Evolutionary conservation across 2,888 invertebrate genomes (phyloP).

Genomic region (Melieria crassipennis): DNA sequence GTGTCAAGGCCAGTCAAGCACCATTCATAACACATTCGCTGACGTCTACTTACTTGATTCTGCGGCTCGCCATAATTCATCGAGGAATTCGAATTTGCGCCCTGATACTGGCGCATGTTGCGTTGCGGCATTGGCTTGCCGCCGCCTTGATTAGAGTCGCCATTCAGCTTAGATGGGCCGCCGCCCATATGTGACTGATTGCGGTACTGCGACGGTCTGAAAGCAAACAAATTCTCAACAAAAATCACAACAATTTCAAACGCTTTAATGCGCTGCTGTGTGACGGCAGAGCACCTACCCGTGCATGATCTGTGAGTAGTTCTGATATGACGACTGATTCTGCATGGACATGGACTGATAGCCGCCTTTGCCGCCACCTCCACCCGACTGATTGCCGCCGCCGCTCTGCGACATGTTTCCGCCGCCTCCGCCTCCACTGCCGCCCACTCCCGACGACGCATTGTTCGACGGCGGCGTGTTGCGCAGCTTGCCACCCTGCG

Average conservation of each 20-base stretch:
- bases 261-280: not conserved
- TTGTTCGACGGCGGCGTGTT: slow-evolving; percentile 69
- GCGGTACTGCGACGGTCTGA: slow-evolving; percentile 55
- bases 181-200: slow-evolving; percentile 54
- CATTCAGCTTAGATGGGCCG: slow-evolving; percentile 60
- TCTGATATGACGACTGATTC: slow-evolving; percentile 55
- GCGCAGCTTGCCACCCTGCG: slow-evolving; percentile 69
- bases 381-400: slow-evolving; percentile 35
- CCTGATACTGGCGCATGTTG: slow-evolving; percentile 60
- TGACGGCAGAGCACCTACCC: slow-evolving; percentile 44
- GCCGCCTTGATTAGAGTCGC: slow-evolving; percentile 54
- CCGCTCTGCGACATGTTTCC: slow-evolving; percentile 40
- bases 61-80: slow-evolving; percentile 54
- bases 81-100: slow-evolving; percentile 55
- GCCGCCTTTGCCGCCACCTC: slow-evolving; percentile 47
- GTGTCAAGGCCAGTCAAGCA: no score
- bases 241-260: not conserved
- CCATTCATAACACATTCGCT: not conserved
- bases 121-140: slow-evolving; percentile 62
- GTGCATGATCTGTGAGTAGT: slow-evolving; percentile 54
- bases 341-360: slow-evolving; percentile 59
- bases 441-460: slow-evolving; percentile 39
- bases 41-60: slow-evolving; percentile 44
- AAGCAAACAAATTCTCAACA: no score
- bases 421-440: slow-evolving; percentile 40